Base-by-base conservation (phyloP, 2,113 vertebrate species). In the Psittacus erithacus region DNA sequence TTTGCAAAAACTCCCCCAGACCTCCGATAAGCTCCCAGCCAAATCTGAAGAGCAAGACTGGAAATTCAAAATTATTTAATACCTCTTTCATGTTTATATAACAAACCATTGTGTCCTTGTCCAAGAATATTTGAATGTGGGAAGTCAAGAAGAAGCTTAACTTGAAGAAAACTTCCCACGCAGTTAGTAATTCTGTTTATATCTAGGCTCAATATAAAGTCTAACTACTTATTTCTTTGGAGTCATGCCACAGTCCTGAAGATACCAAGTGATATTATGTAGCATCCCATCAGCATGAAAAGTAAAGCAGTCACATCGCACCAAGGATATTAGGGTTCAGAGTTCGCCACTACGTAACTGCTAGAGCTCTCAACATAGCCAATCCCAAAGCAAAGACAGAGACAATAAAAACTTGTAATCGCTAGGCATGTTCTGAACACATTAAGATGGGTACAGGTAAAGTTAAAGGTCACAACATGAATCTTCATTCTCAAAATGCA, bases 121-220 rank as follows among this genome's bases (percentile, higher is more conserved):
- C 92, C 91, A 95, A 97, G 86, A 86, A 95, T 33, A 97, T 92
- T 78, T 82, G 90, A 68, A 95, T 96, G 94, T 92, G 92, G 94
- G 95, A 96, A 93, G 85, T 94, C 90, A 91, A 90, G 90, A 88
- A 93, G 50, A 63, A 96, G 71, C 87, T 96, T 87, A 88, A 94
- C 85, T 94, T 74, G 49, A 90, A 95, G 93, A 78, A 96, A 97
- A 76, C 92, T 97, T 96, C 95, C 95, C 95, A 96, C 91, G 77
- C 86, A 82, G 91, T 87, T 91, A 82, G 82, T 88, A 95, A 95
- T 92, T 95, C 70, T 96, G 95, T 97, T 97, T 97, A 96, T 90
- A 96, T 90, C 93, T 93, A 91, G 41, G 74, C 84, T 87, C 82
- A 94, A 75, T 90, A 95, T 75, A 67, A 96, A 94, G 62, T 84